Base-by-base conservation (phyloP, 2,113 vertebrate species). In the Nematolebias whitei region DNA sequence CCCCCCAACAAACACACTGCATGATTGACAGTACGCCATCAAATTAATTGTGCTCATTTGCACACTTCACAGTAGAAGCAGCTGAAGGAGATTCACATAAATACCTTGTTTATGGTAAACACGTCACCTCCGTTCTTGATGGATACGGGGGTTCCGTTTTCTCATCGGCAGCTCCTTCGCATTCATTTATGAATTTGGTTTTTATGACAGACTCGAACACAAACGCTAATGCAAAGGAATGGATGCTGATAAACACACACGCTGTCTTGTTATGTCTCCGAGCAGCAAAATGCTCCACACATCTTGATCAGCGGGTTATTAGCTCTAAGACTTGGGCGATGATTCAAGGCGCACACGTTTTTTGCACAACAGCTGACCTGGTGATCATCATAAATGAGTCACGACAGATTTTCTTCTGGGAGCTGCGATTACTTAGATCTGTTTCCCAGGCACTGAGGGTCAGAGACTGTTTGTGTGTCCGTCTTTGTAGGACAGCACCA, bases 271-370 rank as follows among this genome's bases (percentile, higher is more conserved):
- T 68, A 15, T 32, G 63, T 44, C 58, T 18, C 10, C 39, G 11
- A 6, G 44, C 8, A 22, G 64, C 23, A 15, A 29, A 65, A 63
- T 54, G 71, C 75, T 56, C 52, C 53, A 59, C 68, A 72, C 69
- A 74, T 82, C 70, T 65, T 38, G 53, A 84, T 50, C 58, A 70
- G 70, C 49, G 51, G 60, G 44, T 79, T 84, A 62, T 53, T 63
- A 66, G 50, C 58, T 68, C 55, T 13, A 71, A 43, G 57, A 44
- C 68, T 70, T 47, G 1, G n/a, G 53, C 26, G 13, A 50, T 51
- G 47, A 74, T 63, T 73, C 35, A 0, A 51, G 69, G 40, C 14
- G 23, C 2, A 24, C 71, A 39, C 24, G 1, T 38, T 48, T 63
- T 72, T 76, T 57, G 60, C n/a, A 6, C 40, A 50, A 22, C 57